phyloP scores from a whole-genome alignment of 1,140 invertebrate genomes.

The Trichonephila clavipes region DNA sequence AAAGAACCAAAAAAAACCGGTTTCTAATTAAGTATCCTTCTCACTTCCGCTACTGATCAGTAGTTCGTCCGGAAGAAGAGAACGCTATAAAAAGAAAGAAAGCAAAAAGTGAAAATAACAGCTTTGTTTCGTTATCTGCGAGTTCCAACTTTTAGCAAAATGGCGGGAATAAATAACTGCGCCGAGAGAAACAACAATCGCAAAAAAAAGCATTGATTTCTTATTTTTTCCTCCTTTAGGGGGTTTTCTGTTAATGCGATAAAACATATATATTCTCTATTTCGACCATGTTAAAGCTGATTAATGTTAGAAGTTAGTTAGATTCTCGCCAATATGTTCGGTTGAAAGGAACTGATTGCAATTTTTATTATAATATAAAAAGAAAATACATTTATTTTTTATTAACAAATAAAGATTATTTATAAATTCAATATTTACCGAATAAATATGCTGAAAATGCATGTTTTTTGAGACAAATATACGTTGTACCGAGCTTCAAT shows the following conservation, averaged over 20 bases:
- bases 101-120: neutral
- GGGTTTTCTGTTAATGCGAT: neutral
- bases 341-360: too few relatives aligned
- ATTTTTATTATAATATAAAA: too few relatives aligned
- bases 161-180: slow-evolving; percentile 5
- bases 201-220: neutral
- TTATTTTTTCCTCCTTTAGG: neutral
- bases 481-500: too few relatives aligned
- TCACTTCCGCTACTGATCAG: slow-evolving; percentile 14
- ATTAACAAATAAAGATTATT: too few relatives aligned
- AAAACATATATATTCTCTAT: neutral
- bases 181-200: neutral
- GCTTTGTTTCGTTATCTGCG: slow-evolving; percentile 24
- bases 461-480: too few relatives aligned
- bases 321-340: neutral
- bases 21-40: slow-evolving; percentile 9
- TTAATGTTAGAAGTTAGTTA: neutral
- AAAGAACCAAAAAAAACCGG: neutral
- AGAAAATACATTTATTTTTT: too few relatives aligned
- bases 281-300: neutral
- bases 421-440: too few relatives aligned
- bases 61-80: neutral
- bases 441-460: too few relatives aligned
- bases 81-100: neutral
- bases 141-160: slow-evolving; percentile 20